These are phyloP conservation scores for Dastarcus helophoroides DNA, from an alignment of 2,888 invertebrate genomes.

Conservation along the genomic window DNA sequence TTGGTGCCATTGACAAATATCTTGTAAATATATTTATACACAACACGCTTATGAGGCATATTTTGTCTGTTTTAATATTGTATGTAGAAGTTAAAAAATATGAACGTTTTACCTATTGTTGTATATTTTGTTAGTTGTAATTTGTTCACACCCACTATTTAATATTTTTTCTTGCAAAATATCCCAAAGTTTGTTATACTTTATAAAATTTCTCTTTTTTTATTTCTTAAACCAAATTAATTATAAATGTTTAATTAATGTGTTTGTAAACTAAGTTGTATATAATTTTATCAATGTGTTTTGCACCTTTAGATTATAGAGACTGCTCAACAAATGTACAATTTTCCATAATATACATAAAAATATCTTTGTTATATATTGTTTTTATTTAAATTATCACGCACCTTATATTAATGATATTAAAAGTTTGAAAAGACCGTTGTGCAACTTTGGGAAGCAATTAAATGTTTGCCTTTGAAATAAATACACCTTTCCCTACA, in stretches of 20 bases:
- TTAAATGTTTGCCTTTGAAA: too few species aligned
- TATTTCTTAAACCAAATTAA: neutral
- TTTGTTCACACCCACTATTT: constrained; percentile 18
- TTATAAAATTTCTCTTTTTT: neutral
- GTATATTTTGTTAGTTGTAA: constrained; percentile 23
- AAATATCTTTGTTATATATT: too few species aligned
- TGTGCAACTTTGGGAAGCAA: too few species aligned
- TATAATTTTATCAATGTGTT: too few species aligned
- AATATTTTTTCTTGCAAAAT: constrained; percentile 9
- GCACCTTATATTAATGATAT: too few species aligned
- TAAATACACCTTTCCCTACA: too few species aligned
- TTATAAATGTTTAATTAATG: neutral
- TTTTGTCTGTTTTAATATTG: constrained; percentile 20
- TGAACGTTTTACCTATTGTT: constrained; percentile 21
- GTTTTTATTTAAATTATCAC: too few species aligned
- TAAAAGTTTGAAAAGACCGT: too few species aligned
- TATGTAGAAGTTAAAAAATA: constrained; percentile 14
- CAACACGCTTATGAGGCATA: constrained; percentile 24
- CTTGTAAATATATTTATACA: constrained; percentile 24
- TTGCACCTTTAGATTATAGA: too few species aligned
- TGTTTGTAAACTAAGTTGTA: too few species aligned
- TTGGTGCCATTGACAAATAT: constrained; percentile 29
- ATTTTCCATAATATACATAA: too few species aligned
- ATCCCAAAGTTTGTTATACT: neutral
- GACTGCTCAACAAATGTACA: too few species aligned